These are phyloP conservation scores for Marronus borbonicus DNA, from an alignment of 2,888 invertebrate genomes.

Conservation along the genomic window DNA sequence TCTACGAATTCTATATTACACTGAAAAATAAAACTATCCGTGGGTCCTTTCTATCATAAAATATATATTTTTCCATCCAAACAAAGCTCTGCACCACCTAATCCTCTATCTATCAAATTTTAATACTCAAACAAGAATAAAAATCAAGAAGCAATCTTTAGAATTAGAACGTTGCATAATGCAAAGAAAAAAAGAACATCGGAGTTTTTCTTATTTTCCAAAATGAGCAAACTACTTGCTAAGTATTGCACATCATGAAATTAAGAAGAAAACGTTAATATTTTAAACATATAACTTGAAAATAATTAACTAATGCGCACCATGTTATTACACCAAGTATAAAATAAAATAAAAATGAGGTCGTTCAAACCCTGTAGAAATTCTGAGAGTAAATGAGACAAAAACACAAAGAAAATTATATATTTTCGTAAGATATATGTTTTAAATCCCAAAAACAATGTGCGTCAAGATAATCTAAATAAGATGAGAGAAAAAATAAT, in stretches of 20 bases:
- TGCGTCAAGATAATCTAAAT: constrained; percentile 73
- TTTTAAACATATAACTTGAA: constrained; percentile 38
- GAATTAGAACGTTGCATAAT: constrained; percentile 20
- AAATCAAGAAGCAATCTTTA: constrained; percentile 26
- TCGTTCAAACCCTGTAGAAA: constrained; percentile 61
- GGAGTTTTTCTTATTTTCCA: constrained; percentile 19
- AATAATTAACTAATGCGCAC: constrained; percentile 60
- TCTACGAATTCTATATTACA: too few species aligned
- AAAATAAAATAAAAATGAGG: constrained; percentile 37
- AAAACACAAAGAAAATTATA: constrained; percentile 56
- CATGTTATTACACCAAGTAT: constrained; percentile 66
- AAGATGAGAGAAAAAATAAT: constrained; percentile 54
- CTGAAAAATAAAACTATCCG: background rate
- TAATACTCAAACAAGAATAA: background rate
- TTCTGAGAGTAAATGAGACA: constrained; percentile 54
- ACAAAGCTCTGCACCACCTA: too few species aligned
- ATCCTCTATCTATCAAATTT: too few species aligned
- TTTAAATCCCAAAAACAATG: constrained; percentile 61
- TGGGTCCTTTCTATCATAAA: too few species aligned
- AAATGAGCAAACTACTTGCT: background rate
- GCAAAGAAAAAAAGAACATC: background rate
- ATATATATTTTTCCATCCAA: too few species aligned
- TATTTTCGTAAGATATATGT: constrained; percentile 57
- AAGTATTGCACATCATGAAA: too few species aligned
- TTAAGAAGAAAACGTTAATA: constrained; percentile 1